Conservation (phyloP, 2,888 invertebrate species). For the Dynastes grantii region DNA sequence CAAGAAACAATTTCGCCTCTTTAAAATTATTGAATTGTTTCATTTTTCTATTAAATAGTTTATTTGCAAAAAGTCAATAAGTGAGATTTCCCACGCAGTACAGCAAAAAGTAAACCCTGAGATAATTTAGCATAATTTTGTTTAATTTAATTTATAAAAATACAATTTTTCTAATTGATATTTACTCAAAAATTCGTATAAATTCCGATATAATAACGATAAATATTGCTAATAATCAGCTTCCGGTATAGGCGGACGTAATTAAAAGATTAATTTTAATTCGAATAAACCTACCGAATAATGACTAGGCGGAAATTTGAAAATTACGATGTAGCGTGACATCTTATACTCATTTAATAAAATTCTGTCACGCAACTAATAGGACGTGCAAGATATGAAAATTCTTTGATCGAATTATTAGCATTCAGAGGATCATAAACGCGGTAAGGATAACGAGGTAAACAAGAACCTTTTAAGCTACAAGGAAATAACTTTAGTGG, state of each 20-base stretch:
- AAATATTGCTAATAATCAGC: slow-evolving; percentile 5
- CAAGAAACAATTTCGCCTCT: no score
- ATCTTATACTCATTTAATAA: slow-evolving; percentile 2
- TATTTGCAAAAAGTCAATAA: no score
- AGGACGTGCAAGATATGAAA: slow-evolving; percentile 3
- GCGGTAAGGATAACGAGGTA: background rate
- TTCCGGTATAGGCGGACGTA: background rate
- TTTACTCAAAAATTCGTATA: background rate
- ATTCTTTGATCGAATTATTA: slow-evolving; percentile 16
- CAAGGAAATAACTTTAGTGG: no score
- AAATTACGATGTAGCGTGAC: slow-evolving; percentile 29
- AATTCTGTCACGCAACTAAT: slow-evolving; percentile 32
- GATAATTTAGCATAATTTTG: no score
- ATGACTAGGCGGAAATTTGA: slow-evolving; percentile 5
- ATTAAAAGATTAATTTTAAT: slow-evolving; percentile 3
- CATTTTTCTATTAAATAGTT: no score
- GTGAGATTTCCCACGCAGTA: no score
- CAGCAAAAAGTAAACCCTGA: no score
- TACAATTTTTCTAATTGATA: no score
- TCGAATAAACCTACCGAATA: slow-evolving; percentile 5
- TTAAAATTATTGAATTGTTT: no score
- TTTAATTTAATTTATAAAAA: no score
- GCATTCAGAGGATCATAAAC: background rate
- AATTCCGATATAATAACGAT: background rate
- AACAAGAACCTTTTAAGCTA: background rate